phyloP scores from a whole-genome alignment of 2,797 vertebrate genomes.

The Manis pentadactyla region DNA sequence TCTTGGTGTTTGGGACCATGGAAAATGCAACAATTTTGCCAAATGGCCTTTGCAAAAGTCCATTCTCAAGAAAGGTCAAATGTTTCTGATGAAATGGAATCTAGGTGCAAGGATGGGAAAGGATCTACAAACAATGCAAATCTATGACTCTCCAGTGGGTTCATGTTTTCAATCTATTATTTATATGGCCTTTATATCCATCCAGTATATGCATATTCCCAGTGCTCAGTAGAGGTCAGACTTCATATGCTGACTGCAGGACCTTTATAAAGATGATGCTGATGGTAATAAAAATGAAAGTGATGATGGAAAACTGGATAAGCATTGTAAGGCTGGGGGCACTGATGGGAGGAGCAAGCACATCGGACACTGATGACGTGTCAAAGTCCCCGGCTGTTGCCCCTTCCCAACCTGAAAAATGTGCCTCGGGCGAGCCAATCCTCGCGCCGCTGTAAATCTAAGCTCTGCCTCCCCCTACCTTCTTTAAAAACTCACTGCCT shows the following conservation, averaged over 20 bases:
- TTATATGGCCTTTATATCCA: background rate
- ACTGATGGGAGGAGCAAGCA: too few relatives aligned
- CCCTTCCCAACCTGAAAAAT: too few relatives aligned
- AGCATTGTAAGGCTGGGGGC: too few relatives aligned
- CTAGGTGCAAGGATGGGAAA: background rate
- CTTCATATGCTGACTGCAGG: background rate
- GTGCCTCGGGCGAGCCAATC: too few relatives aligned
- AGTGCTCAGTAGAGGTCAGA: background rate
- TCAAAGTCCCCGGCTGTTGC: too few relatives aligned
- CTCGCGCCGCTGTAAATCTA: too few relatives aligned
- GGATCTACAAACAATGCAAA: background rate
- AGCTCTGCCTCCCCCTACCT: too few relatives aligned
- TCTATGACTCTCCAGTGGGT: background rate
- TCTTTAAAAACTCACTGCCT: too few relatives aligned
- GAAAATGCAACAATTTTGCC: background rate
- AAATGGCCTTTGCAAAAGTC: background rate
- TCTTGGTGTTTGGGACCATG: background rate
- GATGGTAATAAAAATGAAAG: background rate
- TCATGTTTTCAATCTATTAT: background rate
- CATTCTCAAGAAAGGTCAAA: background rate
- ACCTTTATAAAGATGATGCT: background rate
- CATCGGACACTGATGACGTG: too few relatives aligned
- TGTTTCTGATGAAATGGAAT: background rate
- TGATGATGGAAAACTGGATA: background rate
- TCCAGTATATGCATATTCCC: background rate